Percentiles rank a stretch among this genome's conserved stretches.
Evolutionary conservation across 2,113 vertebrate species (phyloP).

Genomic region (Rhagologus leucostigma): DNA sequence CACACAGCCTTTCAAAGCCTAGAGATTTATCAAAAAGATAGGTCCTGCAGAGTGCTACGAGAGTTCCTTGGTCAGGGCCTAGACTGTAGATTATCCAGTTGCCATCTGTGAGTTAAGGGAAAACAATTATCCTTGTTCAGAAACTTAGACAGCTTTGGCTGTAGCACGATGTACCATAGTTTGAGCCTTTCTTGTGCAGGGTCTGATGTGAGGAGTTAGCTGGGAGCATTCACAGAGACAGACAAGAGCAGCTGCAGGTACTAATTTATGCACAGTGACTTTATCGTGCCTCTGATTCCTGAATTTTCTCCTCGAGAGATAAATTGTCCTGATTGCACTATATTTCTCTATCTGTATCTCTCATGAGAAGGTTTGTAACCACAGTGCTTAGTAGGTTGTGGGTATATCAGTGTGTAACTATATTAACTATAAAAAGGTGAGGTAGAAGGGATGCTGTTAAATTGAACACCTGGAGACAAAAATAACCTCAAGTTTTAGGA

Average conservation of each 20-base stretch:
- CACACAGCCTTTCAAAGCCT: background rate
- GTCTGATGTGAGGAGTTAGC: background rate
- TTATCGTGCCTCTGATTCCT: background rate
- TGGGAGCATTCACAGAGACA: background rate
- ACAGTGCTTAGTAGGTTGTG: background rate
- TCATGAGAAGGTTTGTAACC: background rate
- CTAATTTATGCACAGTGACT: background rate
- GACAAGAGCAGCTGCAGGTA: background rate
- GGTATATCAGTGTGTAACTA: background rate
- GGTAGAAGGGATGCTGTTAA: background rate
- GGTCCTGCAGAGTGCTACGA: background rate
- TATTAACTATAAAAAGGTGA: background rate
- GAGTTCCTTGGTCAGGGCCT: background rate
- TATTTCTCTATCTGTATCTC: background rate
- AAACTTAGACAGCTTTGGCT: background rate
- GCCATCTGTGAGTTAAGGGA: background rate
- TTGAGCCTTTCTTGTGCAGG: background rate
- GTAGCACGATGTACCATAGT: background rate
- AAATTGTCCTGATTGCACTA: background rate
- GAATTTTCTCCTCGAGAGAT: background rate
- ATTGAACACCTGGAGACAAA: background rate
- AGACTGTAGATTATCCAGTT: background rate
- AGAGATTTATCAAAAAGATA: constrained; percentile 2
- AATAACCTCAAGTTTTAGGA: background rate
- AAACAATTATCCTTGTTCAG: background rate